phyloP scores from a whole-genome alignment of 2,888 invertebrate species.

The Caenorhabditis virilis region DNA sequence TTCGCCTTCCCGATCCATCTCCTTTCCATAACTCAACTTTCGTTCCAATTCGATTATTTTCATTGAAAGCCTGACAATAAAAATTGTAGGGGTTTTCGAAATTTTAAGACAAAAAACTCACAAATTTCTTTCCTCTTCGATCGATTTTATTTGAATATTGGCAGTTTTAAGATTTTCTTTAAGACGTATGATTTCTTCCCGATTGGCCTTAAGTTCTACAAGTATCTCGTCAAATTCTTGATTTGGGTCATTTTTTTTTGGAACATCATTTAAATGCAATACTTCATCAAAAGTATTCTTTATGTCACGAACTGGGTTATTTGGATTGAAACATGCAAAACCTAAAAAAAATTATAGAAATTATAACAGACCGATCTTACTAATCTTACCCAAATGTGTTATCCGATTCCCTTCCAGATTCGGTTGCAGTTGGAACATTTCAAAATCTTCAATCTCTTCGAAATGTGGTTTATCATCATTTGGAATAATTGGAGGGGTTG shows the following conservation, averaged over 20 bases:
- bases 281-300: too few relatives aligned
- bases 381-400: slow-evolving; percentile 80
- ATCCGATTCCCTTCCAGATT: slow-evolving; percentile 97
- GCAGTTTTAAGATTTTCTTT: slow-evolving; percentile 13
- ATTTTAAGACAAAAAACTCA: slow-evolving; percentile 6
- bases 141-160: slow-evolving; percentile 14
- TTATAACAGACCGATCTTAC: too few relatives aligned
- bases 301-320: slow-evolving; percentile 49
- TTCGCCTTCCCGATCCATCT: slow-evolving; percentile 15
- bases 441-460: slow-evolving; percentile 82
- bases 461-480: slow-evolving; percentile 98
- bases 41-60: slow-evolving; percentile 22
- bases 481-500: slow-evolving; percentile 90
- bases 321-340: slow-evolving; percentile 89
- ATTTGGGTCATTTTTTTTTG: slow-evolving; percentile 12
- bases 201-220: slow-evolving; percentile 9
- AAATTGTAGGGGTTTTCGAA: not conserved
- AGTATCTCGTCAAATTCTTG: slow-evolving; percentile 9
- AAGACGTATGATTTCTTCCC: slow-evolving; percentile 13
- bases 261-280: slow-evolving; percentile 1
- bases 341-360: too few relatives aligned
- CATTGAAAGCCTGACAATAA: slow-evolving; percentile 10
- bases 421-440: slow-evolving; percentile 92
- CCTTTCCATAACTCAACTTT: slow-evolving; percentile 24
- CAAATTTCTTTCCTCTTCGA: slow-evolving; percentile 29